Evolutionary conservation across 2,888 invertebrate genomes (phyloP).

Genomic region (Apamea epomidion): DNA sequence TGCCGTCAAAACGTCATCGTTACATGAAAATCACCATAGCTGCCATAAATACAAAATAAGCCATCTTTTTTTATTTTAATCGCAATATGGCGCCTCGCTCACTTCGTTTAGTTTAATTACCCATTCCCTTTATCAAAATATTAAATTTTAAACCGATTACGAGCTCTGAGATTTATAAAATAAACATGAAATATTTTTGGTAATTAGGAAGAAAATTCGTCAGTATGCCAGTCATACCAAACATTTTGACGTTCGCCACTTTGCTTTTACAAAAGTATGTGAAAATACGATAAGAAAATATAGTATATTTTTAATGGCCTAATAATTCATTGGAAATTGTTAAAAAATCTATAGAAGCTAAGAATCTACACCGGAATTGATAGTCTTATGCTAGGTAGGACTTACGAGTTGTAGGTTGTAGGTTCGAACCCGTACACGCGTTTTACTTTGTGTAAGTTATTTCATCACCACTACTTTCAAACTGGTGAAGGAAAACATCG

Average conservation of each 20-base stretch:
- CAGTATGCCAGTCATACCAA: neutral
- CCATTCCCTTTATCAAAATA: slow-evolving; percentile 38
- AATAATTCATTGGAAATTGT: neutral
- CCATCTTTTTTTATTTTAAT: slow-evolving; percentile 18
- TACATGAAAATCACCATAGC: neutral
- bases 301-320: too few relatives aligned
- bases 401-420: too few relatives aligned
- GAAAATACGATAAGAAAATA: neutral
- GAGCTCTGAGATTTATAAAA: slow-evolving; percentile 5
- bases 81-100: slow-evolving; percentile 17
- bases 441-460: too few relatives aligned
- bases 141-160: slow-evolving; percentile 12
- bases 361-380: neutral
- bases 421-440: too few relatives aligned
- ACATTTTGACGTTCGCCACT: neutral
- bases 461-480: too few relatives aligned
- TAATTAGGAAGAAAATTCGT: neutral
- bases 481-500: too few relatives aligned
- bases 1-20: too few relatives aligned
- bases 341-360: neutral
- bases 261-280: neutral
- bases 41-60: neutral
- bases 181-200: neutral
- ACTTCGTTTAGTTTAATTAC: slow-evolving; percentile 32
- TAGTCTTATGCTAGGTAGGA: neutral